Base-by-base conservation (phyloP, 2,797 vertebrate genomes). In the Onychomys torridus region DNA sequence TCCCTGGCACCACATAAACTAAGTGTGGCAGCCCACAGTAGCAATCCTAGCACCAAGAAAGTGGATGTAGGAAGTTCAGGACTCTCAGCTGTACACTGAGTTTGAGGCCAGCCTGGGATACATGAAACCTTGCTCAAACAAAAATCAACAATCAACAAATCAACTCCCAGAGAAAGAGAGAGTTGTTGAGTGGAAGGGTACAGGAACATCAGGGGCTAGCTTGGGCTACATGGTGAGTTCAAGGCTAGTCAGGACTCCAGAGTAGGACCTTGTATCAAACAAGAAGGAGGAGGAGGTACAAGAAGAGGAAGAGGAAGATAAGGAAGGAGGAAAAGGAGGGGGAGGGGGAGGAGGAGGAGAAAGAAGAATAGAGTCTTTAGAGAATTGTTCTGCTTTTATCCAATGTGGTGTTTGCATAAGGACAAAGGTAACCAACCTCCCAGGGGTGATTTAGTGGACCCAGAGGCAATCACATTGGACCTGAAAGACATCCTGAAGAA, bases 311-410 rank as follows among this genome's bases (percentile, higher is more conserved):
- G 49, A n/a, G 17, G 59, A 65, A 49, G 59, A 65, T 11, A 46
- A 46, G 61, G 82, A 69, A 34, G 12, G 12, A 49, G 19, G 14
- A 34, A 63, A 46, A 46, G n/a, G 52, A 55, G 13, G 63, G 10
- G 19, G 12, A 52, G 23, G 9, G 40, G 14, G 13, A 77, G 40
- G n/a, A 37, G n/a, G 11, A 57, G 55, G 55, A 19, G 55, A 14
- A 55, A 16, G 52, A 4, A 16, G 52, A 55, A 14, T 13, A 14
- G 29, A 27, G 1, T 29, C 37, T 92, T 23, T 46, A 71, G 63
- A 11, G 11, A 16, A 1, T 9, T 1, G 29, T 8, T 21, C 6
- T 29, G 6, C 4, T 4, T 2, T 76, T 34, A 43, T 32, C 13
- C 67, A n/a, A 9, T 23, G 19, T 34, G 43, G 55, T 67, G 0